Base-by-base conservation (phyloP, 2,797 vertebrate genomes). In the Morelia viridis region DNA sequence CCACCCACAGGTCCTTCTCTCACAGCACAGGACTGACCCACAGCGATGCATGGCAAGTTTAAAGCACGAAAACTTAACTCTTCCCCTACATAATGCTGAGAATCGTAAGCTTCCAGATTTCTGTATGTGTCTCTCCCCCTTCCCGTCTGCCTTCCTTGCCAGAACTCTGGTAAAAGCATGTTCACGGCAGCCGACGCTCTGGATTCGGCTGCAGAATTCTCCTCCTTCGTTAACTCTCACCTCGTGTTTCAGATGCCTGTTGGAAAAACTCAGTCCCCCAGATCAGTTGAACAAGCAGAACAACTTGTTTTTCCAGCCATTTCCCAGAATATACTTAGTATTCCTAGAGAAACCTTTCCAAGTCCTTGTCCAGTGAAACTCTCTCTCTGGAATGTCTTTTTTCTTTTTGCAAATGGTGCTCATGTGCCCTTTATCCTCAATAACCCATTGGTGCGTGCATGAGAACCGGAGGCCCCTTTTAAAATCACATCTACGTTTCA, bases 1-100 rank as follows among this genome's bases (percentile, higher is more conserved):
- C 35, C 68, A 94, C 95, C 96, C 95, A 96, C 97, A 96, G 60
- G 92, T 90, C 96, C 96, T 0, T 91, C 93, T 85, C 31, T 92
- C 95, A 87, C 94, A 58, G 0, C 91, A 95, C 95, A 94, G 95
- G 96, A 95, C 86, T 2, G 92, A 91, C 94, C 28, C 87, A 96
- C 96, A 94, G 97, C 95, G 31, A 93, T 97, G 97, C 97, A 98
- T 97, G 97, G 96, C 96, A 96, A 94, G 90, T 53, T 83, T 50
- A 62, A 89, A 96, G 97, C 97, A 97, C 96, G 96, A 94, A 89
- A 91, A 0, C 94, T 95, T 94, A 93, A 94, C 88, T 90, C 95
- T 91, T 80, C 90, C 89, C 3, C 26, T 90, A 95, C 95, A 92
- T 89, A 62, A 91, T 94, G 93, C 68, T 93, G 95, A 95, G 94